A percentile compares a stretch with the other conserved stretches of the same genome.
Conservation (phyloP, 2,888 invertebrate genomes). For the Cantharis flavilabris region DNA sequence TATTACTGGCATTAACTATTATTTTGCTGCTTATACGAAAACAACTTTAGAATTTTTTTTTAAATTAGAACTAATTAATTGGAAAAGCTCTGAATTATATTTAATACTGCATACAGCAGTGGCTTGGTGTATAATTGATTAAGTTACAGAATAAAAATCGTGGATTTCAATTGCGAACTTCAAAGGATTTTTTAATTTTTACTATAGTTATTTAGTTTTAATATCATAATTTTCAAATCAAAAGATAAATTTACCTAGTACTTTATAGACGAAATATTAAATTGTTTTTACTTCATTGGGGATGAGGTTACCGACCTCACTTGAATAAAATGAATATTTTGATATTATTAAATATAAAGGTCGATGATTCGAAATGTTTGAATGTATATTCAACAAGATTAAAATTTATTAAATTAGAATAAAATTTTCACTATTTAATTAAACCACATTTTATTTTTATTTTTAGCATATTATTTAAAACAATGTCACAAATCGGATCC, state of each 20-base stretch:
- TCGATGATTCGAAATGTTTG: neutral
- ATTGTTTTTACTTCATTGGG: neutral
- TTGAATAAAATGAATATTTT: neutral
- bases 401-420: neutral
- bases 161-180: too few species aligned
- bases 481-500: constrained; percentile 74
- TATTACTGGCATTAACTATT: neutral
- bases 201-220: too few species aligned
- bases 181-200: too few species aligned
- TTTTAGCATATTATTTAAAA: constrained; percentile 67
- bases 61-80: neutral
- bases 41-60: neutral
- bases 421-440: neutral
- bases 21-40: neutral
- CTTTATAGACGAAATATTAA: neutral
- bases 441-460: neutral
- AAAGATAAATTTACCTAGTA: neutral
- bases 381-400: neutral
- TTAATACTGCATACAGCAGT: too few species aligned
- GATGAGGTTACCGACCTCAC: neutral
- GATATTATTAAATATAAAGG: neutral
- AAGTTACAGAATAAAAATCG: too few species aligned
- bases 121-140: too few species aligned
- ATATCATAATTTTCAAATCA: neutral
- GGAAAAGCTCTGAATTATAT: neutral